A percentile compares a stretch with the other conserved stretches of the same genome.
Evolutionary conservation across 37 sponge, comb jelly and placozoan species (phyloP).

Genomic region (Ephydatia muelleri): DNA sequence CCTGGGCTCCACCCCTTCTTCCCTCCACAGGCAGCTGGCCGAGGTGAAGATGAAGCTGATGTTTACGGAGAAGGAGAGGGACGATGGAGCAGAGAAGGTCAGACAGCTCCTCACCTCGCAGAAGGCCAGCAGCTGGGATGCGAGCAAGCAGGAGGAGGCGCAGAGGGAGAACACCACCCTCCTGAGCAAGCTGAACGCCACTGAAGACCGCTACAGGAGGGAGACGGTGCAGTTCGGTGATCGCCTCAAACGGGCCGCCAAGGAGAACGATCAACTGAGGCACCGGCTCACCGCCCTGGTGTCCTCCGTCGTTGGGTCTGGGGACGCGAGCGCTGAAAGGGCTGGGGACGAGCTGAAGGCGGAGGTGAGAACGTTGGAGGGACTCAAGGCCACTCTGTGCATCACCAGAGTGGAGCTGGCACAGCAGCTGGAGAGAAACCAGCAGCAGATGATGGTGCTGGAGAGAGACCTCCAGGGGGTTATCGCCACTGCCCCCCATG

Average conservation of each 20-base stretch:
- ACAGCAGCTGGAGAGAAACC: not conserved
- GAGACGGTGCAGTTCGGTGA: conserved; percentile 32
- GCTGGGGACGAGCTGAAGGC: not conserved
- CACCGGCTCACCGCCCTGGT: conserved; percentile 2
- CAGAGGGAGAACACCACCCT: conserved; percentile 18
- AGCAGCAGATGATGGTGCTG: not conserved
- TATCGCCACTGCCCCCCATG: too few relatives aligned
- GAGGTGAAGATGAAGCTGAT: conserved; percentile 35
- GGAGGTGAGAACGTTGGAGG: not conserved
- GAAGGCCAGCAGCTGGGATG: conserved; percentile 1
- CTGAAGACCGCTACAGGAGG: conserved; percentile 26
- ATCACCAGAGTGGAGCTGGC: conserved; percentile 10
- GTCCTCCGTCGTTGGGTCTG: not conserved
- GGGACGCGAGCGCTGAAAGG: not conserved
- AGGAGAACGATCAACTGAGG: conserved; percentile 48
- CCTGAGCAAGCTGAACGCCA: not conserved
- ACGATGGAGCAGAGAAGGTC: conserved; percentile 25
- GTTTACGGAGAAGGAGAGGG: conserved; percentile 50
- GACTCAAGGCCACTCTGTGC: conserved; percentile 11
- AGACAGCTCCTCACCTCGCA: not conserved
- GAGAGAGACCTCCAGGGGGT: conserved; percentile 35
- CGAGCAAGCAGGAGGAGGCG: conserved; percentile 5
- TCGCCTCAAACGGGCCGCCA: conserved; percentile 21
- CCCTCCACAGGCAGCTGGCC: conserved; percentile 36
- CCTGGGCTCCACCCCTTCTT: not conserved